Evolutionary conservation across 2,797 vertebrate genomes (phyloP).

Genomic region (Peromyscus attwateri): DNA sequence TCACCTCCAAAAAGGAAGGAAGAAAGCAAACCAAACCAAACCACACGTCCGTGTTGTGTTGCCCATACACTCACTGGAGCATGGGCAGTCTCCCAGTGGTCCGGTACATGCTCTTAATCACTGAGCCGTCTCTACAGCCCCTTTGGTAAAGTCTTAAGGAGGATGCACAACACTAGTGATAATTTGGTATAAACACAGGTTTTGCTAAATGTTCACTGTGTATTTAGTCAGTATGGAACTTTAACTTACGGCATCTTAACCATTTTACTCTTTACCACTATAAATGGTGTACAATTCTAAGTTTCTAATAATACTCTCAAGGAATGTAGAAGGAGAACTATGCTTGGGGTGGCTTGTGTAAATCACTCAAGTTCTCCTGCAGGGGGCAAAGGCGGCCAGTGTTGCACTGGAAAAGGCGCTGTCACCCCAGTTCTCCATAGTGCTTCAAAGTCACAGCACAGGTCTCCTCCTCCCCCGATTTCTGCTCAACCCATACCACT

Average conservation of each 20-base stretch:
- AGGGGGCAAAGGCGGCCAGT: conserved; percentile 63
- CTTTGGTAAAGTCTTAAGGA: neutral
- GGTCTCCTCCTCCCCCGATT: neutral
- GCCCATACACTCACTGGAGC: neutral
- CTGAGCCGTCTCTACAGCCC: neutral
- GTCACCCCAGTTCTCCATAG: neutral
- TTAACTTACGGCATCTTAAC: neutral
- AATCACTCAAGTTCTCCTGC: conserved; percentile 1
- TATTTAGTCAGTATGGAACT: neutral
- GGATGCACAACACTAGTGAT: neutral
- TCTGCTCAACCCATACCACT: neutral
- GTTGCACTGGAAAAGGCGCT: neutral
- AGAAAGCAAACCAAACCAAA: neutral
- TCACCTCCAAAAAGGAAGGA: neutral
- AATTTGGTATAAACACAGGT: neutral
- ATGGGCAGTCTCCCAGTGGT: neutral
- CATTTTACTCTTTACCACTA: neutral
- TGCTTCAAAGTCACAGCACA: neutral
- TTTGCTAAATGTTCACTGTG: neutral
- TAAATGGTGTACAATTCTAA: neutral
- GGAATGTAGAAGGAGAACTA: neutral
- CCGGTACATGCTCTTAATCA: neutral
- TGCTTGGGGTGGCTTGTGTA: neutral
- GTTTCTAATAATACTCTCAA: conserved; percentile 19
- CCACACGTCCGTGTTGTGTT: neutral